These are phyloP conservation scores for Toxotes lorentzi DNA, from an alignment of 2,797 vertebrate genomes.

Conservation along the genomic window DNA sequence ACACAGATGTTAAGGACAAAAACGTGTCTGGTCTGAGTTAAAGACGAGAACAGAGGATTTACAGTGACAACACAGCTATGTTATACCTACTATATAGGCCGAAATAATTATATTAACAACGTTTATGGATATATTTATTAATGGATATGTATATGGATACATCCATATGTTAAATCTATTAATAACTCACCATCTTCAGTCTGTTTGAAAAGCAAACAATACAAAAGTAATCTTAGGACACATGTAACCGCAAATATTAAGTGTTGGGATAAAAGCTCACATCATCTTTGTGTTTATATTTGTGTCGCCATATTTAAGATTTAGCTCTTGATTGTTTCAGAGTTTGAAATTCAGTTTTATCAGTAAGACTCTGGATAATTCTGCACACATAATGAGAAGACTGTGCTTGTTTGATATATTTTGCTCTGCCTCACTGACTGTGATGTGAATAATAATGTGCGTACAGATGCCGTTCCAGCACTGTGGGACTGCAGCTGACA, in stretches of 20 bases:
- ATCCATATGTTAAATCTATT: conserved; percentile 29
- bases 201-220: conserved; percentile 59
- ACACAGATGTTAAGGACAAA: conserved; percentile 37
- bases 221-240: conserved; percentile 55
- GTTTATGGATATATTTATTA: conserved; percentile 41
- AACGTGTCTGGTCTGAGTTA: conserved; percentile 22
- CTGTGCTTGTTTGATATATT: conserved; percentile 59
- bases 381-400: conserved; percentile 33
- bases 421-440: conserved; percentile 35
- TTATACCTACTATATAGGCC: conserved; percentile 55
- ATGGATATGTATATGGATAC: conserved; percentile 27
- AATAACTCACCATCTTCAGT: conserved; percentile 32
- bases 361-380: conserved; percentile 10
- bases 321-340: conserved; percentile 8
- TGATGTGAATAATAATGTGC: conserved; percentile 41
- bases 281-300: conserved; percentile 39
- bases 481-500: conserved; percentile 26
- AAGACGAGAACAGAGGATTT: conserved; percentile 48
- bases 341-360: conserved; percentile 11
- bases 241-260: conserved; percentile 54
- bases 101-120: conserved; percentile 31
- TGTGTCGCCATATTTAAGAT: conserved; percentile 29
- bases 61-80: conserved; percentile 66
- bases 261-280: conserved; percentile 51
- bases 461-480: conserved; percentile 20